phyloP scores from a whole-genome alignment of 1,140 invertebrate genomes.

The Plodia interpunctella region DNA sequence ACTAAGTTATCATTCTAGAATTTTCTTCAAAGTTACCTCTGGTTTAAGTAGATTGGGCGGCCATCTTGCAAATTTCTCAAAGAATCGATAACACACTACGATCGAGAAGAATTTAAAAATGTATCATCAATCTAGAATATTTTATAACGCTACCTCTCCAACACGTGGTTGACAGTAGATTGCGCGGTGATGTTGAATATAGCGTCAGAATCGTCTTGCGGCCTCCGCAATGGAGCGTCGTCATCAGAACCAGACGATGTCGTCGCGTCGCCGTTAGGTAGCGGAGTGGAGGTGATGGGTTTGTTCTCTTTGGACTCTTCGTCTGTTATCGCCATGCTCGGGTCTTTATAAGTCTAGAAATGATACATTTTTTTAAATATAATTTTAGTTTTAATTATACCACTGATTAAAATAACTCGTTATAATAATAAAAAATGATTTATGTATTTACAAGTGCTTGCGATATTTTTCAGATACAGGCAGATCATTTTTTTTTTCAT shows the following conservation, averaged over 20 bases:
- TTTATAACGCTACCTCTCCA: conserved; percentile 30
- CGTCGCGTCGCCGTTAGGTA: conserved; percentile 44
- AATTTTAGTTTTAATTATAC: no score
- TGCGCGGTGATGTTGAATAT: conserved; percentile 35
- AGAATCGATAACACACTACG: no score
- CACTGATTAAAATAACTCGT: no score
- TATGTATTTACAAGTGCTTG: no score
- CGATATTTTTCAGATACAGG: no score
- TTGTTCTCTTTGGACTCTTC: conserved; percentile 78
- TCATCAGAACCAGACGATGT: conserved; percentile 49
- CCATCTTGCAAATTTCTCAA: conserved; percentile 36
- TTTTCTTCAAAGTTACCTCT: no score
- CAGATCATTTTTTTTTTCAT: no score
- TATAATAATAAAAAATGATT: no score
- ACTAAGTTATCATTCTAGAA: no score
- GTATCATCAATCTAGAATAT: no score
- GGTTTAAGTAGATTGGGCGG: conserved; percentile 27
- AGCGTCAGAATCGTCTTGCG: conserved; percentile 35
- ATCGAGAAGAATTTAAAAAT: no score
- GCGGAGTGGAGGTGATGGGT: conserved; percentile 62
- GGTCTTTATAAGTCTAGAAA: conserved; percentile 63
- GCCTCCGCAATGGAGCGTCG: conserved; percentile 54
- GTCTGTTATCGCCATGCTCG: conserved; percentile 60
- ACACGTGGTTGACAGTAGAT: conserved; percentile 29
- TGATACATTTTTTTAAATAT: neutral